These are phyloP conservation scores for Lampris megalopsis DNA, from an alignment of 2,113 vertebrate genomes.

Conservation along the genomic window DNA sequence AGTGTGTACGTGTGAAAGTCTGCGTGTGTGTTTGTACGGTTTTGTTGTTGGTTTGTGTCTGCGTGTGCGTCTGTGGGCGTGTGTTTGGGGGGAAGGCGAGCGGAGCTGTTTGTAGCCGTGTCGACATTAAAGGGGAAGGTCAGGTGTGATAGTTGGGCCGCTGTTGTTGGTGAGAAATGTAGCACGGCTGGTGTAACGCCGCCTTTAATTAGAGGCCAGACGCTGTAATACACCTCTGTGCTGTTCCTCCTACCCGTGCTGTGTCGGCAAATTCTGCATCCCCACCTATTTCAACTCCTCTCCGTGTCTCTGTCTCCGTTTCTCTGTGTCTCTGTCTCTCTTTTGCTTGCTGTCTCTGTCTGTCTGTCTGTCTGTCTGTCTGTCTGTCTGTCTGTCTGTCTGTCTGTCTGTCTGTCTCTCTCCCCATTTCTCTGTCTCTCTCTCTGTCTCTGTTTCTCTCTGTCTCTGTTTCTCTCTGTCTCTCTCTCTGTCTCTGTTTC, in stretches of 20 bases:
- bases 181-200: constrained; percentile 27
- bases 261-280: neutral
- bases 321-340: neutral
- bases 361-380: neutral
- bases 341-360: constrained; percentile 9
- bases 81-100: constrained; percentile 19
- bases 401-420: constrained; percentile 12
- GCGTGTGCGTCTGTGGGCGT: neutral
- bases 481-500: no score
- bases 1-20: neutral
- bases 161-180: constrained; percentile 43
- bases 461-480: no score
- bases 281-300: neutral
- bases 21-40: neutral
- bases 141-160: neutral
- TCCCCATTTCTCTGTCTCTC: neutral
- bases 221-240: constrained; percentile 17
- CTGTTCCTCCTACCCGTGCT: constrained; percentile 7
- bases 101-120: constrained; percentile 51
- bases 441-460: no score
- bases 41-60: neutral
- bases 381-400: neutral
- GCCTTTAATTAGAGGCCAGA: constrained; percentile 64
- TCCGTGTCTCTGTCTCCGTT: neutral
- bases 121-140: constrained; percentile 43